Conservation (phyloP, 2,888 invertebrate genomes). For the Amblyteles armatorius region DNA sequence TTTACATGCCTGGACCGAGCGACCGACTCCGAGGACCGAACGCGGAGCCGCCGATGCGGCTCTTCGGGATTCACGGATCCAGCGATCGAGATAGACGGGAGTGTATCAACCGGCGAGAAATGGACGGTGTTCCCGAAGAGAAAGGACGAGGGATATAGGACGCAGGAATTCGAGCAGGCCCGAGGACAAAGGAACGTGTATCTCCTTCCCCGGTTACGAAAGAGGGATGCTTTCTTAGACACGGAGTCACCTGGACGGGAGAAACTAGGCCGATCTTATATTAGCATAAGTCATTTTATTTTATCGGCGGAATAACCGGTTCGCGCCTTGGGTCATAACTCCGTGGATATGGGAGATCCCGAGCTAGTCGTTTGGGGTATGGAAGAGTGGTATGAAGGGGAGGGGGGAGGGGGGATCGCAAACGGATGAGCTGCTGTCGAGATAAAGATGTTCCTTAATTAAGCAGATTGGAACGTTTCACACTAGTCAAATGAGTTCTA, state of each 20-base stretch:
- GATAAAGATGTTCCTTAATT: no score
- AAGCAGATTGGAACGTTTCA: no score
- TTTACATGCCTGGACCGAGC: neutral
- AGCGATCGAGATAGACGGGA: conserved; percentile 21
- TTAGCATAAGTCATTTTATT: conserved; percentile 55
- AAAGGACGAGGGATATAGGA: neutral
- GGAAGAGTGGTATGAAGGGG: neutral
- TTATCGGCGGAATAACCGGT: conserved; percentile 46
- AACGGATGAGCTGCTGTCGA: neutral
- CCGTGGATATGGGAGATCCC: neutral
- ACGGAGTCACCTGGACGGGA: conserved; percentile 7
- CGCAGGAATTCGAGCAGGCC: neutral
- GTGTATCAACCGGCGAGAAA: conserved; percentile 1
- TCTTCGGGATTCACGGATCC: neutral
- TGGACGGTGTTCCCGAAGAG: neutral
- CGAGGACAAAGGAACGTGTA: conserved; percentile 36
- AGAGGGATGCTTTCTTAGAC: conserved; percentile 19
- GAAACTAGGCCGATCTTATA: conserved; percentile 61
- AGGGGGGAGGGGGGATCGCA: neutral
- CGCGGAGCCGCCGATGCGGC: neutral
- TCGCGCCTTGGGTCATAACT: conserved; percentile 19
- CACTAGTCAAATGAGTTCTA: no score
- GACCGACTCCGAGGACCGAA: neutral
- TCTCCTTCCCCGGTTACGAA: conserved; percentile 29
- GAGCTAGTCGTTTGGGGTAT: neutral